phyloP scores from a whole-genome alignment of 2,113 vertebrate species.

The Albula glossodonta region DNA sequence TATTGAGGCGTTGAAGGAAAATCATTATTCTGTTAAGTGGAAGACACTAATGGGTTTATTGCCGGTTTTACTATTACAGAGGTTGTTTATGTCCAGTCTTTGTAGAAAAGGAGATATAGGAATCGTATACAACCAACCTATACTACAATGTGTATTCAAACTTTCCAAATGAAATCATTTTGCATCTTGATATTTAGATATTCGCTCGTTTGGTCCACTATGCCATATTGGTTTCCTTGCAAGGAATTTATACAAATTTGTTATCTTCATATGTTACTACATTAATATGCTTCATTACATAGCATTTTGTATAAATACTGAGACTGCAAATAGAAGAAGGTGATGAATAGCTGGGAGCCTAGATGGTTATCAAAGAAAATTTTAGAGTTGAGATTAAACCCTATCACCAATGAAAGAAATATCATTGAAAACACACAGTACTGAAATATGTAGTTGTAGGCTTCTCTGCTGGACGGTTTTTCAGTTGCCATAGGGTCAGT shows the following conservation, averaged over 20 bases:
- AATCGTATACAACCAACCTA: not conserved
- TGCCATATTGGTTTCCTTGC: not conserved
- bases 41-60: slow-evolving; percentile 9
- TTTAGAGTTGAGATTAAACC: slow-evolving; percentile 7
- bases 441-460: not conserved
- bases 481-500: not conserved
- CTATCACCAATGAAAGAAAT: slow-evolving; percentile 1
- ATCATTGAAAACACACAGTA: not conserved
- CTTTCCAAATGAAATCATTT: not conserved
- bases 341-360: slow-evolving; percentile 8
- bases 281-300: not conserved
- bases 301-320: not conserved
- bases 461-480: not conserved
- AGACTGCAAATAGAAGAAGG: not conserved
- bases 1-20: slow-evolving; percentile 14
- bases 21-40: slow-evolving; percentile 9
- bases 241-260: not conserved
- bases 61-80: not conserved
- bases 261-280: not conserved
- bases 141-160: not conserved
- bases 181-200: not conserved
- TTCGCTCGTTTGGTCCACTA: not conserved
- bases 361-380: slow-evolving; percentile 2
- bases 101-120: not conserved
- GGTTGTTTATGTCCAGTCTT: not conserved